Conservation (phyloP, 2,113 vertebrate genomes). For the Pontoporia blainvillei region DNA sequence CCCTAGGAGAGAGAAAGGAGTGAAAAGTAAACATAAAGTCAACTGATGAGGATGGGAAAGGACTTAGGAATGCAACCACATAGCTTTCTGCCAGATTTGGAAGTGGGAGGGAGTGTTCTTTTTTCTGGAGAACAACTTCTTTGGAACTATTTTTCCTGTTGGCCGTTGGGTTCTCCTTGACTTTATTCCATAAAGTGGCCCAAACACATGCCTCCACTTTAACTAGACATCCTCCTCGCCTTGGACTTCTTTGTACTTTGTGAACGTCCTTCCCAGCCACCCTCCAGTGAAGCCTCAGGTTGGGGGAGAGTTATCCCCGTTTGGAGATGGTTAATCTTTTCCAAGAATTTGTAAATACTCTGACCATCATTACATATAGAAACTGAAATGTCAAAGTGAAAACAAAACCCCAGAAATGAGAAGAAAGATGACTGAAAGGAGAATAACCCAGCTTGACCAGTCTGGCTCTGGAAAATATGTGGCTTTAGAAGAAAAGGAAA, state of each 20-base stretch:
- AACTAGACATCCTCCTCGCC: background rate
- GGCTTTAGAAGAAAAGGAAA: background rate
- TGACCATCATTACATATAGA: background rate
- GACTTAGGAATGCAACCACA: background rate
- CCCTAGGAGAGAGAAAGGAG: background rate
- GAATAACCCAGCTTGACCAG: background rate
- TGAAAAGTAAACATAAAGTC: background rate
- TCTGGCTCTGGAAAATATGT: background rate
- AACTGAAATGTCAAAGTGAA: background rate
- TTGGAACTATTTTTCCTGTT: background rate
- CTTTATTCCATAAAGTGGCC: background rate
- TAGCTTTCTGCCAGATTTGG: background rate
- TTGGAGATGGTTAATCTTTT: constrained; percentile 23
- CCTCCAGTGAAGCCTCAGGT: background rate
- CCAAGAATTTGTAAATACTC: constrained; percentile 25
- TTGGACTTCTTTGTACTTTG: background rate
- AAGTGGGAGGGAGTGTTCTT: background rate
- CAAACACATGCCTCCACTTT: background rate
- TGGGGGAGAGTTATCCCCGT: background rate
- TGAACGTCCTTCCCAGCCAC: background rate
- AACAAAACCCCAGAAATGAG: background rate
- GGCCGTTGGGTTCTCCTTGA: background rate
- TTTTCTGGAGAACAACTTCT: background rate
- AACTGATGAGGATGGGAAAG: background rate
- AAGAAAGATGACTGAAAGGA: background rate